phyloP scores from a whole-genome alignment of 2,797 vertebrate species.

The Gila robusta region DNA sequence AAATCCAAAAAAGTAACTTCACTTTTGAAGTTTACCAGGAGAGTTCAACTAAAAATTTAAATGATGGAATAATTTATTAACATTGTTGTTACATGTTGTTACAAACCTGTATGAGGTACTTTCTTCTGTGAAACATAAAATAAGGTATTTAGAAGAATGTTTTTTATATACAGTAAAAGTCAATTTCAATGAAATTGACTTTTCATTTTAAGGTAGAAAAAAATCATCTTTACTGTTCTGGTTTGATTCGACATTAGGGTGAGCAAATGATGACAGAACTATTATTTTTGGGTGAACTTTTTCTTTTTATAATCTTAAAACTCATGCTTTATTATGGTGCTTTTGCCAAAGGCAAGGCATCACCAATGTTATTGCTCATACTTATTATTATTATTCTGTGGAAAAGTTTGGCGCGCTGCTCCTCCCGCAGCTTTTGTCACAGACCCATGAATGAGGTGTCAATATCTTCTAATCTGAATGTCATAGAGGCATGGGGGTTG shows the following conservation, averaged over 20 bases:
- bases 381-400: no score
- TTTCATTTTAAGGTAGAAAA: neutral
- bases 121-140: neutral
- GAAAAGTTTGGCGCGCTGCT: no score
- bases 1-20: neutral
- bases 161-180: neutral
- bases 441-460: no score
- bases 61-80: neutral
- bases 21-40: neutral
- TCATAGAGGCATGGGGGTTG: no score
- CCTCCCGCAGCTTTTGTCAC: no score
- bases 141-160: neutral
- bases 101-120: neutral
- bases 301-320: neutral
- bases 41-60: neutral
- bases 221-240: neutral
- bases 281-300: neutral
- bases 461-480: no score
- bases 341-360: no score
- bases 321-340: neutral
- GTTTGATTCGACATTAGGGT: neutral
- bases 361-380: no score
- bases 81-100: neutral
- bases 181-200: neutral
- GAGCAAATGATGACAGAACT: neutral